These are phyloP conservation scores for Pitta sordida DNA, from an alignment of 2,113 vertebrate species.

Conservation along the genomic window DNA sequence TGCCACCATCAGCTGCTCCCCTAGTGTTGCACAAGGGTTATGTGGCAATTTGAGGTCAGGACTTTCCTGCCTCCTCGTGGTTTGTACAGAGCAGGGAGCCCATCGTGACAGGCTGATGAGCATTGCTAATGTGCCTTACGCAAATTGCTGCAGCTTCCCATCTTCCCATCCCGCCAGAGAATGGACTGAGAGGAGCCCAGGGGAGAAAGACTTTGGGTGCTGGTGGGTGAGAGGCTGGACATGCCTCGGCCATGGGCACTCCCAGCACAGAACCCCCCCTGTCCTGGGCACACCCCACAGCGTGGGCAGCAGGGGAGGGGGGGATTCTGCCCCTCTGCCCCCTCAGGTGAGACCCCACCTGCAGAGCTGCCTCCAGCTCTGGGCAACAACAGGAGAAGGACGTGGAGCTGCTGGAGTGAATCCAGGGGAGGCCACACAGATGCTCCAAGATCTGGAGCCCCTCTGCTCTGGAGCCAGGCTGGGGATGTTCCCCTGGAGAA, in stretches of 20 bases:
- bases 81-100: neutral
- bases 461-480: neutral
- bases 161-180: neutral
- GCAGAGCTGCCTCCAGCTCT: neutral
- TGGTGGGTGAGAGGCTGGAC: neutral
- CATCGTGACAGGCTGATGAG: neutral
- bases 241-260: neutral
- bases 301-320: neutral
- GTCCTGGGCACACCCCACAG: neutral
- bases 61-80: neutral
- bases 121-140: neutral
- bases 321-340: neutral
- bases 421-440: accelerated
- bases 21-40: neutral
- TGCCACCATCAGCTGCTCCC: neutral
- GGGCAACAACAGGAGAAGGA: neutral
- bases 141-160: neutral
- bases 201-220: neutral
- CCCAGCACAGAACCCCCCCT: neutral
- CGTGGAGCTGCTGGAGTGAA: accelerated
- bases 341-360: neutral
- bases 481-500: neutral
- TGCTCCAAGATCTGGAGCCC: neutral
- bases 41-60: neutral
- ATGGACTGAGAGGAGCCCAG: neutral